Evolutionary conservation across 2,797 vertebrate species (phyloP), one percentile per base, ranked within the genome.

Genomic region (Gymnothorax reevesii): DNA sequence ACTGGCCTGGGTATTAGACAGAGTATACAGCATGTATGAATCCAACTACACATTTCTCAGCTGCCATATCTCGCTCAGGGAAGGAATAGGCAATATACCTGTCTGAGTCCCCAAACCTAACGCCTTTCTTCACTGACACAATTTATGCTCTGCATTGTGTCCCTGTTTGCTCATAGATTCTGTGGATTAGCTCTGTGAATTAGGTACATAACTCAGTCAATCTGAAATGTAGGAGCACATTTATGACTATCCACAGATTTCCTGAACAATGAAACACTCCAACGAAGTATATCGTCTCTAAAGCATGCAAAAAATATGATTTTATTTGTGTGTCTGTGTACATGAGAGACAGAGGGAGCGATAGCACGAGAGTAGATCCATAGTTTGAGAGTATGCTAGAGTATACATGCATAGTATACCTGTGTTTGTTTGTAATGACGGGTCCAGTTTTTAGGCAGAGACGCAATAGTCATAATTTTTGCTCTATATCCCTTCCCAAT

Each of bases 141-240:
- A 95, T 95, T 96, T 93, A 95, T 90, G 93, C 88, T 92, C 92
- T 92, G 88, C 88, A 90, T 93, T 92, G 90, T 90, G 92, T 93
- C 92, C 93, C 88, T 92, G 87, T 90, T 89, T 94, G 92, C 90
- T 90, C 89, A 89, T 91, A 94, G 91, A 94, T 95, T 94, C 93
- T 86, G 92, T 94, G 95, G 94, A 95, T 94, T 95, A 90, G 90
- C 91, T 94, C n/a, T n/a, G 95, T 88, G 96, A 96, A 96, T 96
- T 95, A 95, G 94, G 92, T 92, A 85, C 89, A 93, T 93, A 92
- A 94, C 90, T 94, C 94, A 93, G 95, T 95, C 94, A 96, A 94
- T 94, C 94, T 95, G 96, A 95, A 96, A 94, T 93, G 95, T 94
- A 94, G 95, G n/a, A 93, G 87, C 92, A 85, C 90, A 88, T 94